Conservation (phyloP, 2,888 invertebrate genomes). For the Drosophila kambysellisi region DNA sequence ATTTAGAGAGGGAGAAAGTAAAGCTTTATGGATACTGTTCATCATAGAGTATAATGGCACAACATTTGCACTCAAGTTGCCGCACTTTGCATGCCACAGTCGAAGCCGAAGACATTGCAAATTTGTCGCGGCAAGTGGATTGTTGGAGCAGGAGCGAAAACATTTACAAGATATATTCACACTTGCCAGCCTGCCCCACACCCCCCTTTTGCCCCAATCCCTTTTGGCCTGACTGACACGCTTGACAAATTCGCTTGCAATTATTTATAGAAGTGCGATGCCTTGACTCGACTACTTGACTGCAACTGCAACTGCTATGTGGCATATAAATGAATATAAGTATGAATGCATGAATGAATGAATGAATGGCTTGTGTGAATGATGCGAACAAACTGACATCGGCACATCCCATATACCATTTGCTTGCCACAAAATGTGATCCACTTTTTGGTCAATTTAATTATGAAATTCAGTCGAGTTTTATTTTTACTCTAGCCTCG, state of each 20-base stretch:
- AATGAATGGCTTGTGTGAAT: slow-evolving; percentile 56
- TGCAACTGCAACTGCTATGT: slow-evolving; percentile 44
- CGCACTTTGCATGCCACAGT: slow-evolving; percentile 65
- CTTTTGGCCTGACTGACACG: slow-evolving; percentile 55
- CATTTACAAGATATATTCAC: slow-evolving; percentile 56
- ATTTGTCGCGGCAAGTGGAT: slow-evolving; percentile 64
- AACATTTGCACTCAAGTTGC: slow-evolving; percentile 77
- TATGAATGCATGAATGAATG: slow-evolving; percentile 29
- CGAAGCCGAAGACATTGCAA: slow-evolving; percentile 67
- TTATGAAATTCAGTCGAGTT: slow-evolving; percentile 61
- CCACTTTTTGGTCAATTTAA: slow-evolving; percentile 77
- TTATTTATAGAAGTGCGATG: slow-evolving; percentile 77
- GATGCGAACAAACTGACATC: slow-evolving; percentile 48
- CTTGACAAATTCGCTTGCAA: slow-evolving; percentile 78
- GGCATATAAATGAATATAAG: slow-evolving; percentile 32
- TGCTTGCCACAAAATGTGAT: slow-evolving; percentile 39
- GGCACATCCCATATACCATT: slow-evolving; percentile 15
- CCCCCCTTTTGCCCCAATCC: slow-evolving; percentile 5
- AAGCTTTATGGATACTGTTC: slow-evolving; percentile 46
- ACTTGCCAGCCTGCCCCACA: slow-evolving; percentile 8
- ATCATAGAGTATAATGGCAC: slow-evolving; percentile 67
- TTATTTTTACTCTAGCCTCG: slow-evolving; percentile 51
- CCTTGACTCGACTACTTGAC: slow-evolving; percentile 65
- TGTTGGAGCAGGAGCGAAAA: not conserved
- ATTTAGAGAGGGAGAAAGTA: not conserved